Evolutionary conservation across 2,888 invertebrate species (phyloP).

Genomic region (Alentia gelatinosa): DNA sequence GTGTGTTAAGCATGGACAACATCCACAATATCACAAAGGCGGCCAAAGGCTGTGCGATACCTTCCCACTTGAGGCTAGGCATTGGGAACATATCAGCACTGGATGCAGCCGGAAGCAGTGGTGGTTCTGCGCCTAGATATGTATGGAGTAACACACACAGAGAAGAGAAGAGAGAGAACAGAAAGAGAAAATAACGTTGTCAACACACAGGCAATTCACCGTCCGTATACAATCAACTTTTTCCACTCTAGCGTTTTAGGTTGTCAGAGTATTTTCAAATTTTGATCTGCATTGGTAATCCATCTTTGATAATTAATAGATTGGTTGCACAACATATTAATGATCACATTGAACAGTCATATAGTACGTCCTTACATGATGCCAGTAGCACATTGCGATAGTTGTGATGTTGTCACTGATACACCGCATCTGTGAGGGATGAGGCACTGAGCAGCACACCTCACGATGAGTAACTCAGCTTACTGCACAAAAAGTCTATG

Average conservation of each 20-base stretch:
- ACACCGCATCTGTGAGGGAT: no score
- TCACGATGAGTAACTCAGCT: not conserved
- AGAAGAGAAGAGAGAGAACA: not conserved
- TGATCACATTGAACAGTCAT: no score
- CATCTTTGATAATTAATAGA: no score
- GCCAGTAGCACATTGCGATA: no score
- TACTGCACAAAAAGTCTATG: not conserved
- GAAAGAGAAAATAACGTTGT: not conserved
- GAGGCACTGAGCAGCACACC: not conserved
- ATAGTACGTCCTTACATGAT: no score
- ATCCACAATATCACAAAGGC: conserved; percentile 32
- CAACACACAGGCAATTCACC: not conserved
- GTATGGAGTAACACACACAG: not conserved
- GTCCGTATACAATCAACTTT: not conserved
- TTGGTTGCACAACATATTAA: no score
- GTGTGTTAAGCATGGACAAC: conserved; percentile 46
- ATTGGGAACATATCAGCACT: not conserved
- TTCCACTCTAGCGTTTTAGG: not conserved
- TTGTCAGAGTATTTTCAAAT: no score
- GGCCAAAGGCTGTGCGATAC: conserved; percentile 10
- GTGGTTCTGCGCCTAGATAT: not conserved
- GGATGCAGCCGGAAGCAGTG: not conserved
- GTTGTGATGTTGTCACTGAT: no score
- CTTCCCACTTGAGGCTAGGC: not conserved
- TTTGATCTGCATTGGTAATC: no score